These are phyloP conservation scores for Sterrhoptilus dennistouni DNA, from an alignment of 2,113 vertebrate genomes.

Conservation along the genomic window DNA sequence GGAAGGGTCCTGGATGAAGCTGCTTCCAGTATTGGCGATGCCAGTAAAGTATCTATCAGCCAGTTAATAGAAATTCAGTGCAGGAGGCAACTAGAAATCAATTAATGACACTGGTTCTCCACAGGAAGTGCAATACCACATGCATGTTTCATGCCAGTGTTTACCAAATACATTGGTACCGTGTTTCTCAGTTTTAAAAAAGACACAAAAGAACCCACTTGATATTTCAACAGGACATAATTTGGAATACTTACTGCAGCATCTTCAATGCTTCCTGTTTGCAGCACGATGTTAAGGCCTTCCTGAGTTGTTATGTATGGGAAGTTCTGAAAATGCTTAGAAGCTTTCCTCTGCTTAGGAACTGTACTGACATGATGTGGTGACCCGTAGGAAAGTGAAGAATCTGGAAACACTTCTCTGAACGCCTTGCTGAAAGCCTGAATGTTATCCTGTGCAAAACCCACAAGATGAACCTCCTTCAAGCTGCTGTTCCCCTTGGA, in stretches of 20 bases:
- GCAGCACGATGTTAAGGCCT: slow-evolving; percentile 75
- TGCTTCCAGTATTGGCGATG: not conserved
- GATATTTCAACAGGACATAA: not conserved
- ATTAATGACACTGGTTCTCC: not conserved
- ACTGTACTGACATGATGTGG: not conserved
- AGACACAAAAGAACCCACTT: not conserved
- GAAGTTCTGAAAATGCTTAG: not conserved
- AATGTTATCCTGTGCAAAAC: slow-evolving; percentile 49
- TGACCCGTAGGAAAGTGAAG: rapidly evolving
- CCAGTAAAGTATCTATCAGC: not conserved
- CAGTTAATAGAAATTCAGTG: not conserved
- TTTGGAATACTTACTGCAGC: slow-evolving; percentile 75
- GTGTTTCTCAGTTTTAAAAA: not conserved
- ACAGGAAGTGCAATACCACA: not conserved
- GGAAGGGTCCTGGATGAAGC: not conserved
- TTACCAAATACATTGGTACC: not conserved
- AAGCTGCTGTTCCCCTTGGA: slow-evolving; percentile 11
- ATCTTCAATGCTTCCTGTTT: slow-evolving; percentile 75
- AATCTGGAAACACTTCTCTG: slow-evolving; percentile 59
- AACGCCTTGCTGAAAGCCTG: slow-evolving; percentile 71
- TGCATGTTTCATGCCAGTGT: rapidly evolving
- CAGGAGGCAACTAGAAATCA: not conserved
- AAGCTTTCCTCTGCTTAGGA: not conserved
- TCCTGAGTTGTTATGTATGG: slow-evolving; percentile 66
- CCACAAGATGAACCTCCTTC: slow-evolving; percentile 82